phyloP scores from a whole-genome alignment of 2,113 vertebrate species.

The Bucco capensis region DNA sequence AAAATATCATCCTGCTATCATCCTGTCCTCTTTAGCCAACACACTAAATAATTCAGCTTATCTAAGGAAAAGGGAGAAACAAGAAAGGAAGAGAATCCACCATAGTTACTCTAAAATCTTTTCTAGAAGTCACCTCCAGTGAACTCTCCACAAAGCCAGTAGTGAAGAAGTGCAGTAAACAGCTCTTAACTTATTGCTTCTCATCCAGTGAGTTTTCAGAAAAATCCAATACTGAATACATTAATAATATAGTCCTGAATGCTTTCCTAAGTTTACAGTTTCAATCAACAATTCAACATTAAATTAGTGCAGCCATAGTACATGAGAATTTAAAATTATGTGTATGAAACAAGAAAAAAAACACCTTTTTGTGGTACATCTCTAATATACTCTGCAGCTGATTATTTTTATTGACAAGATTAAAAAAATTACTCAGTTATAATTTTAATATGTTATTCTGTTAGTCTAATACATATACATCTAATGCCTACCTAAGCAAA shows the following conservation, averaged over 20 bases:
- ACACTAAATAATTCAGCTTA: background rate
- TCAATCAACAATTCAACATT: background rate
- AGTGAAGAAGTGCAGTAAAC: background rate
- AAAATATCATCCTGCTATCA: background rate
- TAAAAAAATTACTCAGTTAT: background rate
- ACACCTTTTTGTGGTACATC: background rate
- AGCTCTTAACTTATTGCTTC: slow-evolving; percentile 46
- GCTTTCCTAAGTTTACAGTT: slow-evolving; percentile 10
- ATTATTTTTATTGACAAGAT: background rate
- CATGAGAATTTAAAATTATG: background rate
- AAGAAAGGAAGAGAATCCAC: background rate
- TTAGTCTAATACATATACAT: background rate
- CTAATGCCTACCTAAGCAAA: background rate
- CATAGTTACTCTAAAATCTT: background rate
- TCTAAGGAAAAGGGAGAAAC: background rate
- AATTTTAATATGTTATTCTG: background rate
- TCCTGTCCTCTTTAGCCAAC: background rate
- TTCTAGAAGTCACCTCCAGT: background rate
- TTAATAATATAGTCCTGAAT: slow-evolving; percentile 42
- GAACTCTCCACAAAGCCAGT: background rate
- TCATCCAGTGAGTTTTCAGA: slow-evolving; percentile 22
- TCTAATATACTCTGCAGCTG: background rate
- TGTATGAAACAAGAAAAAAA: background rate
- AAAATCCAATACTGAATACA: slow-evolving; percentile 59
- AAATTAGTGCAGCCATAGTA: background rate